Base-by-base conservation (phyloP, 2,888 invertebrate species). In the Lottia gigantea region DNA sequence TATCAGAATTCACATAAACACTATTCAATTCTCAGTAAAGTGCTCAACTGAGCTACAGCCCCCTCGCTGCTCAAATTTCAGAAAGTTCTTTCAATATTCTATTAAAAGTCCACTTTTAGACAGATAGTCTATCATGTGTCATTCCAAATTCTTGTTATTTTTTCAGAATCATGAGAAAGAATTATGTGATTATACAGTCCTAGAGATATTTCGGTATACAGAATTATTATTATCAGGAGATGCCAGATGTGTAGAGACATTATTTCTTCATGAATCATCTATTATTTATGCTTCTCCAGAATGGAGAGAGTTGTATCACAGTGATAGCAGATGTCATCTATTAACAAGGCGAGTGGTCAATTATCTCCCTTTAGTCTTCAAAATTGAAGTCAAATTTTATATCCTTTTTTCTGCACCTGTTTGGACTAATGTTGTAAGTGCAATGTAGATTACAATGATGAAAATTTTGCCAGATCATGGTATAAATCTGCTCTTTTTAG, bases 181-280 rank as follows among this genome's bases (percentile, higher is more conserved):
- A 63, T 62, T 65, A 12, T 80, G 78, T 77, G 85, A 85, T 71
- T 85, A 84, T 77, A 85, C 84, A 12, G 80, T 86, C 15, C 81
- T 81, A 67, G 85, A 86, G 71, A 73, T 85, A 4, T 80, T 78
- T 63, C 80, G 85, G 0, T 86, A 78, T 71, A 77, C 80, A 73
- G 85, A 86, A 74, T 76, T 86, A 47, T 71, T 85, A 45, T 62
- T 80, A 64, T 67, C 71, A 40, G 84, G 84, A 19, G 85, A 86
- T 71, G 81, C 81, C 2, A 75, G 83, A 14, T 86, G 85, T 81
- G 81, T 85, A 49, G 85, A 86, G 73, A 84, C 84, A 0, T 70
- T 86, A 25, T 86, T 82, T 69, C 75, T 86, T 8, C 74, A 82
- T 69, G 76, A 78, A 0, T 63, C 73, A 0, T 72, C 78, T 3